Conservation (phyloP, 2,888 invertebrate species). For the Ochropleura leucogaster region DNA sequence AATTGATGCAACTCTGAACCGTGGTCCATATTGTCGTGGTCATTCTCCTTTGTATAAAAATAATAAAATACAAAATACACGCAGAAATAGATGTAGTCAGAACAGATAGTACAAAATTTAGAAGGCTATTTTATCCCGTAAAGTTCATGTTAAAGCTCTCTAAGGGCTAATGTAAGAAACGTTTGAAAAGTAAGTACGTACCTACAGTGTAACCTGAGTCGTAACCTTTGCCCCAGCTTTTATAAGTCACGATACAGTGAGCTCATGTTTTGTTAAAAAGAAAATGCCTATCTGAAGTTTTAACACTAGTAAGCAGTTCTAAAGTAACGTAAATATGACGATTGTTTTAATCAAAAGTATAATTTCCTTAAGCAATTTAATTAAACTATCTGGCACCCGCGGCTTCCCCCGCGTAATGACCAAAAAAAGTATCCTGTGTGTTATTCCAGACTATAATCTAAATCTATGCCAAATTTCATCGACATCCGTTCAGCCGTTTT, state of each 20-base stretch:
- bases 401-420: too few species aligned
- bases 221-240: conserved; percentile 33
- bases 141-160: conserved; percentile 34
- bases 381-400: too few species aligned
- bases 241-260: conserved; percentile 25
- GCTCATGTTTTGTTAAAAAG: conserved; percentile 7
- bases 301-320: too few species aligned
- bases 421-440: too few species aligned
- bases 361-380: too few species aligned
- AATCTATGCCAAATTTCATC: too few species aligned
- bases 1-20: too few species aligned
- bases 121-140: conserved; percentile 3
- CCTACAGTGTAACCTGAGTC: conserved; percentile 16
- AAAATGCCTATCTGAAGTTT: not conserved
- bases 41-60: not conserved
- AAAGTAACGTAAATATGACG: too few species aligned
- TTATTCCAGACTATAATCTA: too few species aligned
- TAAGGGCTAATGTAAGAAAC: conserved; percentile 42
- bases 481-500: too few species aligned
- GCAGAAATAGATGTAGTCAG: not conserved
- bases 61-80: not conserved
- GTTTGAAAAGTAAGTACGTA: conserved; percentile 26
- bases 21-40: too few species aligned
- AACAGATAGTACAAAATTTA: not conserved
- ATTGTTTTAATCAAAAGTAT: too few species aligned